phyloP scores from a whole-genome alignment of 2,888 invertebrate genomes.

The Sylvicola cinctus region DNA sequence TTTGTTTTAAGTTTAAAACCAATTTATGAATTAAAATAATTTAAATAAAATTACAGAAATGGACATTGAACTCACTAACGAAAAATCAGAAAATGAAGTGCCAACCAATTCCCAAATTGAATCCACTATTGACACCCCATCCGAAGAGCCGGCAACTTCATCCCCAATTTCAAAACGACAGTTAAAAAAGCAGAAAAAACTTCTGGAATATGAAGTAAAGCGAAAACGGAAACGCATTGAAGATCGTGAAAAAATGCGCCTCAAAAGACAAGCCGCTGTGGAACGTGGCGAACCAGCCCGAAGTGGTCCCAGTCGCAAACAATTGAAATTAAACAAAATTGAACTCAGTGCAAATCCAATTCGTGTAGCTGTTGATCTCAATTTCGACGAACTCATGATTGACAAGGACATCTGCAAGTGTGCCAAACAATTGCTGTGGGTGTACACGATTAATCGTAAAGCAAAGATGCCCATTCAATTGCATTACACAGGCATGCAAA shows the following conservation, averaged over 20 bases:
- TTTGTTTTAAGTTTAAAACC: no score
- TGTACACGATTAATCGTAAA: constrained; percentile 79
- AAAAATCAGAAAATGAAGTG: no score
- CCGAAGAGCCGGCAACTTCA: no score
- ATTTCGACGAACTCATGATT: constrained; percentile 80
- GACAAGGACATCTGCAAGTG: constrained; percentile 75
- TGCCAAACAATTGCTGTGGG: constrained; percentile 72
- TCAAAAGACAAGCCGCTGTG: constrained; percentile 44
- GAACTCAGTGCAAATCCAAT: constrained; percentile 41
- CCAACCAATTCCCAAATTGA: no score
- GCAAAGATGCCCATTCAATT: constrained; percentile 60
- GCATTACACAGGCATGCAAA: constrained; percentile 55
- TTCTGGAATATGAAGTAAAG: constrained; percentile 48
- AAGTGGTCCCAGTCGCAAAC: constrained; percentile 55
- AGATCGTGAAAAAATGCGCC: constrained; percentile 50
- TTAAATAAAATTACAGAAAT: no score
- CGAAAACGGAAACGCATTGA: constrained; percentile 48
- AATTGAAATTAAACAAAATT: constrained; percentile 51
- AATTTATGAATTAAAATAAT: no score
- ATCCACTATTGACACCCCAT: no score
- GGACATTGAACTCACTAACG: no score
- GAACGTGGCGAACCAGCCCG: constrained; percentile 42
- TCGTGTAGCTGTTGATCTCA: constrained; percentile 67
- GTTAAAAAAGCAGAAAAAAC: constrained; percentile 44
- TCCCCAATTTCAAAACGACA: constrained; percentile 33